Conservation (phyloP, 1,140 invertebrate genomes). For the Temnothorax longispinosus region DNA sequence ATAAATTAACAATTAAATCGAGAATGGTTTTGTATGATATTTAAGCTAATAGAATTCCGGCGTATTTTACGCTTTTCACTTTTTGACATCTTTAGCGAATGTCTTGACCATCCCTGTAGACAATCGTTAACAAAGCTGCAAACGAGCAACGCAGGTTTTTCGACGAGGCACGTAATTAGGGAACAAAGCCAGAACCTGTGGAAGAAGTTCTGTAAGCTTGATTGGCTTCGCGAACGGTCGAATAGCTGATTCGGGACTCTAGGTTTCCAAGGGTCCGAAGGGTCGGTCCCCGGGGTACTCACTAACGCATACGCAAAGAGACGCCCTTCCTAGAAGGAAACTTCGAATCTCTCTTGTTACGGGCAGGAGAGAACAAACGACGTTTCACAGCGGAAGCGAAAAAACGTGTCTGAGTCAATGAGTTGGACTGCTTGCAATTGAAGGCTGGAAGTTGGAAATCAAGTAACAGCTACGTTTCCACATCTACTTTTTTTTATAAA, state of each 20-base stretch:
- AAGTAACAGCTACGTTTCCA: background rate
- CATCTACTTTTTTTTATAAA: background rate
- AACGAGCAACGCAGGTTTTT: conserved; percentile 5
- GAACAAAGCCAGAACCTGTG: conserved; percentile 11
- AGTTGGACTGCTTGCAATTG: conserved; percentile 1
- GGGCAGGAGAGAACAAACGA: background rate
- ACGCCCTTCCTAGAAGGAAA: conserved; percentile 33
- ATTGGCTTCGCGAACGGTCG: conserved; percentile 37
- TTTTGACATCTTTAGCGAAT: background rate
- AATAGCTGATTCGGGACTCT: conserved; percentile 23
- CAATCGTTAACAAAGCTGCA: background rate
- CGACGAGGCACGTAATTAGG: conserved; percentile 13
- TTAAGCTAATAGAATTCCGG: background rate
- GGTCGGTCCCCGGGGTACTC: conserved; percentile 37
- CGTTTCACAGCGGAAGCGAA: conserved; percentile 25
- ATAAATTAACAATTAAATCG: background rate
- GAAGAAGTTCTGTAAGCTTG: conserved; percentile 42
- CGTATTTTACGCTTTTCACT: background rate
- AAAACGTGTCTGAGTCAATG: conserved; percentile 27
- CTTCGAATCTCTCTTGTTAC: conserved; percentile 38
- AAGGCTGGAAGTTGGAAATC: background rate
- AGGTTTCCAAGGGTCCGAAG: conserved; percentile 49
- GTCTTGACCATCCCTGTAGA: background rate
- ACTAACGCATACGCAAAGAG: conserved; percentile 49
- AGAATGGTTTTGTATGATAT: background rate